These are phyloP conservation scores for Sebastes diaconus DNA, from an alignment of 2,797 vertebrate genomes.

Conservation along the genomic window DNA sequence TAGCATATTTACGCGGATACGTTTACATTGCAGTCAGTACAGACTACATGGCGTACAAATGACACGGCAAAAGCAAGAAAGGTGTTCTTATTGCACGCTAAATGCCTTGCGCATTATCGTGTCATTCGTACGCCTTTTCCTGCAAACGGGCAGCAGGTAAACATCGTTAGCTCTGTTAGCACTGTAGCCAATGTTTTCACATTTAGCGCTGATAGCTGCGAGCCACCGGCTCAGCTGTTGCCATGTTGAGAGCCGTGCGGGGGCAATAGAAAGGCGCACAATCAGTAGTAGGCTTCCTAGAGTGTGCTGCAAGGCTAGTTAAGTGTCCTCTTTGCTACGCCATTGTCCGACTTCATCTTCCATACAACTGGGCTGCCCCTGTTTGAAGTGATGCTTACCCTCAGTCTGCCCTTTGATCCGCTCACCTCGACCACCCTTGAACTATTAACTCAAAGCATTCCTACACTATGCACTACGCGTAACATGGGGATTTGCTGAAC, in stretches of 20 bases:
- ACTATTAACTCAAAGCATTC: constrained; percentile 30
- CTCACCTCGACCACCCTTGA: constrained; percentile 36
- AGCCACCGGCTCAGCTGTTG: too few relatives aligned
- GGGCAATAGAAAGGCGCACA: background rate
- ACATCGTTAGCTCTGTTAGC: too few relatives aligned
- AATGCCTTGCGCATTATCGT: too few relatives aligned
- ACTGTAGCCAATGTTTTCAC: too few relatives aligned
- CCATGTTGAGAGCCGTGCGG: too few relatives aligned
- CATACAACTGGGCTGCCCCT: background rate
- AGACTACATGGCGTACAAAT: too few relatives aligned
- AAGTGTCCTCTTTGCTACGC: constrained; percentile 1
- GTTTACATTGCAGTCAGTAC: too few relatives aligned
- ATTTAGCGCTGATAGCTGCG: background rate
- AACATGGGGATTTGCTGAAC: constrained; percentile 31
- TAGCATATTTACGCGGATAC: too few relatives aligned
- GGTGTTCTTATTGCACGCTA: too few relatives aligned
- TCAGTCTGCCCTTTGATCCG: constrained; percentile 50
- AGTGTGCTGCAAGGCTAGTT: background rate
- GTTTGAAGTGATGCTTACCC: constrained; percentile 52
- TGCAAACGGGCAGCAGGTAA: too few relatives aligned
- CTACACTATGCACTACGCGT: background rate
- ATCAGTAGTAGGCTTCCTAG: background rate
- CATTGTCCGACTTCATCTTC: constrained; percentile 14
- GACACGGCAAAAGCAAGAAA: too few relatives aligned
- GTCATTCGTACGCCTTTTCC: too few relatives aligned